phyloP scores from a whole-genome alignment of 2,113 vertebrate species.

The Barnardius zonarius region DNA sequence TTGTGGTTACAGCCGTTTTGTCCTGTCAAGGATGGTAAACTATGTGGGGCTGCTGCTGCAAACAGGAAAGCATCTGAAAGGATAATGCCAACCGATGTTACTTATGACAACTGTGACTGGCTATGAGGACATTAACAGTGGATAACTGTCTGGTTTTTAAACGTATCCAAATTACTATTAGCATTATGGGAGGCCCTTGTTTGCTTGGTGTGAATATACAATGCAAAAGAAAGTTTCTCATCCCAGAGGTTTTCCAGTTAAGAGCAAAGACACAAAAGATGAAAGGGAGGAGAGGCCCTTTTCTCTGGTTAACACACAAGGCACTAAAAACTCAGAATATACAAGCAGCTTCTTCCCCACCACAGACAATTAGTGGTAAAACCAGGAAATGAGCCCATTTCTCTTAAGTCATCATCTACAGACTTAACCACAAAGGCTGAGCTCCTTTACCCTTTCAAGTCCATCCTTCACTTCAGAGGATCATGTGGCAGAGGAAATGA shows the following conservation, averaged over 20 bases:
- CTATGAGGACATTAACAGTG: not conserved
- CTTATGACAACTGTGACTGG: not conserved
- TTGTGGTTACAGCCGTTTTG: not conserved
- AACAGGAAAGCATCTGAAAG: accelerated
- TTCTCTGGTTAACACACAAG: not conserved
- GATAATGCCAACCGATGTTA: not conserved
- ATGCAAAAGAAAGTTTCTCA: not conserved
- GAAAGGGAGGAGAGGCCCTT: not conserved
- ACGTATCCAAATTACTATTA: not conserved
- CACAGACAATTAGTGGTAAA: not conserved
- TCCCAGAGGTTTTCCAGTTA: not conserved
- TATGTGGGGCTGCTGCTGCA: not conserved
- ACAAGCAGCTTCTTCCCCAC: not conserved
- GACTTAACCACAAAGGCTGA: not conserved
- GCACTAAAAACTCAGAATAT: not conserved
- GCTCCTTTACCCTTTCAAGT: not conserved
- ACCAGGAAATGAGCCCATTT: not conserved
- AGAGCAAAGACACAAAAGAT: not conserved
- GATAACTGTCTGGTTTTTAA: not conserved
- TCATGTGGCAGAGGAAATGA: not conserved
- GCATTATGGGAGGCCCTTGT: not conserved
- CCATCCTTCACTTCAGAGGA: not conserved
- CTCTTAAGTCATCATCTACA: not conserved
- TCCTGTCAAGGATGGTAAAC: accelerated
- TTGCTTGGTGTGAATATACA: not conserved